phyloP scores from a whole-genome alignment of 30 jellyfish, hydroid and myxozoan genomes.

The Pelagia noctiluca region DNA sequence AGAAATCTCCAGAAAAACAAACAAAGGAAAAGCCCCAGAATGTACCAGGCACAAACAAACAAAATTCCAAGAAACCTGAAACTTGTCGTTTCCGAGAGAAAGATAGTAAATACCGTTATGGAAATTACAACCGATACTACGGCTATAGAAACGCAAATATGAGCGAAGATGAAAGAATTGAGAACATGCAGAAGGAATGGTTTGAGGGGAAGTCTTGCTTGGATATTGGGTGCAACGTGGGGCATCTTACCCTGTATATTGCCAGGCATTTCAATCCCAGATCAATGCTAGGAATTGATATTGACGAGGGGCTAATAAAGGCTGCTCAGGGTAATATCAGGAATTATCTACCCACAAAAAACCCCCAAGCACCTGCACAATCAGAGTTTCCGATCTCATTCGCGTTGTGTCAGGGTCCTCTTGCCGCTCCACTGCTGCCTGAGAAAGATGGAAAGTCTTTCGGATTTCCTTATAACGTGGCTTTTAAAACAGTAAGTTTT shows the following conservation, averaged over 20 bases:
- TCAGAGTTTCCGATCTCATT: constrained; percentile 87
- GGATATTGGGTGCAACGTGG: constrained; percentile 95
- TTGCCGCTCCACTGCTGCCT: constrained; percentile 64
- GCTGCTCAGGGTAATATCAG: constrained; percentile 76
- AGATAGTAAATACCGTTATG: constrained; percentile 75
- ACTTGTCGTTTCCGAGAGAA: constrained; percentile 44
- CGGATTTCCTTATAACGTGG: constrained; percentile 72
- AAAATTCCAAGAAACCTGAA: neutral
- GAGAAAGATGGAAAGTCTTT: constrained; percentile 43
- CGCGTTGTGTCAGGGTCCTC: constrained; percentile 89
- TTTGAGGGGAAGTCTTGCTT: constrained; percentile 79
- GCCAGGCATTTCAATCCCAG: constrained; percentile 80
- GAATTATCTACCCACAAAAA: constrained; percentile 47
- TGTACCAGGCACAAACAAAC: neutral
- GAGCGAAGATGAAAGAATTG: constrained; percentile 80
- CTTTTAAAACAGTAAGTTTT: constrained; percentile 70
- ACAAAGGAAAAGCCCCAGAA: constrained; percentile 9
- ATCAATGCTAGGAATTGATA: constrained; percentile 80
- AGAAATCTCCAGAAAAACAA: neutral
- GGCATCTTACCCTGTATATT: constrained; percentile 80
- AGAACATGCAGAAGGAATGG: constrained; percentile 80
- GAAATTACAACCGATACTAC: constrained; percentile 85
- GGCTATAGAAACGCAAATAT: constrained; percentile 81
- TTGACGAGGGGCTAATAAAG: constrained; percentile 69
- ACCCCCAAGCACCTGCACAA: constrained; percentile 67